Conservation (phyloP, 2,888 invertebrate genomes). For the Yponomeuta plumbellus region DNA sequence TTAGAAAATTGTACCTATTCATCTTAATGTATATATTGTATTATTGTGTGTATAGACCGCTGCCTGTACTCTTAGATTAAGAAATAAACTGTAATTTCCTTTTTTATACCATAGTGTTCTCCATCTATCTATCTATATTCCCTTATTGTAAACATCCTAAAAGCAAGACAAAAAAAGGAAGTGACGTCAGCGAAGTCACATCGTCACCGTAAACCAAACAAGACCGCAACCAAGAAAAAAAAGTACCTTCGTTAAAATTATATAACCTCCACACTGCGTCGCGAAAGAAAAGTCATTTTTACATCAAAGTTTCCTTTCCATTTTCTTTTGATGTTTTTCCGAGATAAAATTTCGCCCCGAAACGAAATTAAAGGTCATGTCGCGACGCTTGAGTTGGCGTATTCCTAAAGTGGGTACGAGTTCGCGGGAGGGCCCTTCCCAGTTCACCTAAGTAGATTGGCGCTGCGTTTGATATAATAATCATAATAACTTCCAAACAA, state of each 20-base stretch:
- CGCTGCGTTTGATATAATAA: too few species aligned
- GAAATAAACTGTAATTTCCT: too few species aligned
- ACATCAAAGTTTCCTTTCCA: slow-evolving; percentile 11
- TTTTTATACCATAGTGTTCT: too few species aligned
- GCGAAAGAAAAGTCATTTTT: slow-evolving; percentile 7
- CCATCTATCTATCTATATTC: too few species aligned
- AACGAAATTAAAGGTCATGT: slow-evolving; percentile 52
- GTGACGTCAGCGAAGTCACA: not conserved
- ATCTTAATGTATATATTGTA: too few species aligned
- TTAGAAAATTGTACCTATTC: too few species aligned
- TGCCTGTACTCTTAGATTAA: too few species aligned
- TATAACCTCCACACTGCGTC: not conserved
- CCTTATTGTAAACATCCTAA: too few species aligned
- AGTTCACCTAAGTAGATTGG: not conserved
- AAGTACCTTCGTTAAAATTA: slow-evolving; percentile 11
- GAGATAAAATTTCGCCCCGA: slow-evolving; percentile 56
- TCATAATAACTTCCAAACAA: too few species aligned
- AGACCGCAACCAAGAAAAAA: not conserved
- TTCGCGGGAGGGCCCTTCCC: slow-evolving; percentile 29
- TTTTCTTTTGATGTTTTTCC: slow-evolving; percentile 44
- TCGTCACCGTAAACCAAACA: not conserved
- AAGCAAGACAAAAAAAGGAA: too few species aligned
- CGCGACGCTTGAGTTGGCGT: slow-evolving; percentile 25
- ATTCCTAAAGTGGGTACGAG: slow-evolving; percentile 33
- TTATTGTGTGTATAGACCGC: too few species aligned